Evolutionary conservation across 1,140 invertebrate genomes (phyloP), one percentile per base, ranked within the genome.

Genomic region (Drosophila saltans): DNA sequence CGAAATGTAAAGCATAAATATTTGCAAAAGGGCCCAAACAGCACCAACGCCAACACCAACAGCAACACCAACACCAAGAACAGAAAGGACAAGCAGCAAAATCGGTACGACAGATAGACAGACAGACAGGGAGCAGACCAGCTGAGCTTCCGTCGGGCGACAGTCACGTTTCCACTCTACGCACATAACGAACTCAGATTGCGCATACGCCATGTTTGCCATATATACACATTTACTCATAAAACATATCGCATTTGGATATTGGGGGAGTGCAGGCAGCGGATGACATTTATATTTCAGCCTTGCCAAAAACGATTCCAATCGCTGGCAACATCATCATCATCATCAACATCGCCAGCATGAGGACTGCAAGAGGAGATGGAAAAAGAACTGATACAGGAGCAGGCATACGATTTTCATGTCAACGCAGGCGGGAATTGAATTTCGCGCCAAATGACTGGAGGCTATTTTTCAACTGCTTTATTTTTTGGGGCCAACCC

Each of bases 1-100:
- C 65, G 79, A 88, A 88, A 88, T 83, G 83, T 88, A 83, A 83
- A 88, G 80, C 84, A 89, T 89, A 84, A 89, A 89, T 89, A 89
- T 89, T 89, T 89, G 84, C 80, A 61, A 89, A 89, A 89, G 84
- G 74, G 80, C 56, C 71, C 73, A 73, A 48, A 58, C 16, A 39
- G 28, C 36, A 48, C 39, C 60, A 43, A 55, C 3, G 60, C 55
- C 33, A 45, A 33, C 16, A 8, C 3, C 59, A 43, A 33, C 16
- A 8, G 10, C 16, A 48, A 48, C 45, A 21, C 16, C 45, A 48
- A 48, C 45, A 9, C 45, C 45, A 48, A 48, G 21, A 52, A 10
- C 45, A 52, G 45, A 10, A 52, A 26, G 45, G 45, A 52, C 45
- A 26, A 5, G 33, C 33, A 36, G 33, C 33, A 30, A 2, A 30